Evolutionary conservation across 2,888 invertebrate genomes (phyloP).

Genomic region (Drosophila lacicola): DNA sequence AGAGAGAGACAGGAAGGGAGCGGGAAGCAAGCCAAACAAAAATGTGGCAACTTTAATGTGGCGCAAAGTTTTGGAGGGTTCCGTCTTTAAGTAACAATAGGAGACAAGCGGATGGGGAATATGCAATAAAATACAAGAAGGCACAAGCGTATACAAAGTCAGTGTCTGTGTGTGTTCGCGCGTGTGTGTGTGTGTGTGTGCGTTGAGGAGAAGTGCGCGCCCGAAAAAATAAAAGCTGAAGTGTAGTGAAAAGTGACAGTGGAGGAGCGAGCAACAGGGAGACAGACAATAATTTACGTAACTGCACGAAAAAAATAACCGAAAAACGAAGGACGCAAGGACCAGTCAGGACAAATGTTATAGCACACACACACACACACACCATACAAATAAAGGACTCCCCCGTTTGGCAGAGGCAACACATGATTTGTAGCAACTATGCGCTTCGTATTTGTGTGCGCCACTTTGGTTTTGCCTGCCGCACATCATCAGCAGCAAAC

Average conservation of each 20-base stretch:
- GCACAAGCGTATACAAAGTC: constrained; percentile 38
- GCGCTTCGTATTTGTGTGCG: constrained; percentile 42
- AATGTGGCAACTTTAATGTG: constrained; percentile 60
- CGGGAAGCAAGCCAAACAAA: constrained; percentile 18
- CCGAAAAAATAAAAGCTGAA: constrained; percentile 51
- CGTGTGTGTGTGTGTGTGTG: constrained; percentile 19
- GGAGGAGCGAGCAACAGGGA: constrained; percentile 61
- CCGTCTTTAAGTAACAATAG: constrained; percentile 58
- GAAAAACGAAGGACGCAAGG: constrained; percentile 28
- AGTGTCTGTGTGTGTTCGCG: constrained; percentile 7
- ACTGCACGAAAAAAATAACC: constrained; percentile 47
- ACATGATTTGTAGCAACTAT: constrained; percentile 66
- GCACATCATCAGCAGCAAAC: constrained; percentile 59
- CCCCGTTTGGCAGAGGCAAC: constrained; percentile 3
- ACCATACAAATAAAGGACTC: too few species aligned
- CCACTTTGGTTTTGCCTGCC: constrained; percentile 60
- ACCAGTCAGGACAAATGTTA: constrained; percentile 44
- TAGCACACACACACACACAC: not conserved
- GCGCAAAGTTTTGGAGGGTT: constrained; percentile 31
- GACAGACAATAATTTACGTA: constrained; percentile 80
- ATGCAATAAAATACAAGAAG: constrained; percentile 78
- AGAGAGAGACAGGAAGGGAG: not conserved
- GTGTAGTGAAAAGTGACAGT: constrained; percentile 73
- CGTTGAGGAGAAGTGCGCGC: constrained; percentile 6
- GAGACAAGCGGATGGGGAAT: constrained; percentile 77